phyloP scores from a whole-genome alignment of 2,797 vertebrate genomes.

The Pterois miles region DNA sequence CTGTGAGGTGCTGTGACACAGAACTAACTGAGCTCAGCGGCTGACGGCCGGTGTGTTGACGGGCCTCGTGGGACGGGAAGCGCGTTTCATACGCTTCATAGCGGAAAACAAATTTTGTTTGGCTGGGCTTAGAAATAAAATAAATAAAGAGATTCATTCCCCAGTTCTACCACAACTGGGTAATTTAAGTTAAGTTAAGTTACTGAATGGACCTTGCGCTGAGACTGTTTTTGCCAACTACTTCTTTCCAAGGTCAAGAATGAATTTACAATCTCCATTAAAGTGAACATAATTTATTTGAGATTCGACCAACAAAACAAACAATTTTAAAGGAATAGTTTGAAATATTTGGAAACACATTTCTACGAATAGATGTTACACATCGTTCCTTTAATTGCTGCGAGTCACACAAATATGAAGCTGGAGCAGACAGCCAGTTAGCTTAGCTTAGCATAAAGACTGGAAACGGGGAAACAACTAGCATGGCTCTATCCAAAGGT shows the following conservation, averaged over 20 bases:
- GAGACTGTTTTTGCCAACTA: not conserved
- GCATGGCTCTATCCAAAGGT: not conserved
- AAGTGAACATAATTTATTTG: not conserved
- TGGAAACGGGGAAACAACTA: not conserved
- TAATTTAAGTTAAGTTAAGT: not conserved
- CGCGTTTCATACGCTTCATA: conserved; percentile 15
- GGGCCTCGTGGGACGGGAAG: conserved; percentile 25
- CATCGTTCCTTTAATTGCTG: no score
- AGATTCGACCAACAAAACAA: not conserved
- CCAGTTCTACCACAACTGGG: not conserved
- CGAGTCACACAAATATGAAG: not conserved
- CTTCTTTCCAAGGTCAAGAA: not conserved
- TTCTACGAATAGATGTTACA: not conserved
- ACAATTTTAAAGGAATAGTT: not conserved
- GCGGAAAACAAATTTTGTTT: conserved; percentile 6
- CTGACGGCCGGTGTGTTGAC: not conserved
- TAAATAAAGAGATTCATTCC: not conserved
- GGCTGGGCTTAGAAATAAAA: not conserved
- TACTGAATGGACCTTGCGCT: not conserved
- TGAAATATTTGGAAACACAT: not conserved
- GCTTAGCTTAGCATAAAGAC: conserved; percentile 5
- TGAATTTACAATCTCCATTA: not conserved
- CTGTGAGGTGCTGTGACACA: conserved; percentile 23
- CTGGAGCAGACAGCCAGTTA: not conserved
- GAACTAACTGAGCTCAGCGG: conserved; percentile 16